Conservation (phyloP, 2,888 invertebrate genomes). For the Microchrysa polita region DNA sequence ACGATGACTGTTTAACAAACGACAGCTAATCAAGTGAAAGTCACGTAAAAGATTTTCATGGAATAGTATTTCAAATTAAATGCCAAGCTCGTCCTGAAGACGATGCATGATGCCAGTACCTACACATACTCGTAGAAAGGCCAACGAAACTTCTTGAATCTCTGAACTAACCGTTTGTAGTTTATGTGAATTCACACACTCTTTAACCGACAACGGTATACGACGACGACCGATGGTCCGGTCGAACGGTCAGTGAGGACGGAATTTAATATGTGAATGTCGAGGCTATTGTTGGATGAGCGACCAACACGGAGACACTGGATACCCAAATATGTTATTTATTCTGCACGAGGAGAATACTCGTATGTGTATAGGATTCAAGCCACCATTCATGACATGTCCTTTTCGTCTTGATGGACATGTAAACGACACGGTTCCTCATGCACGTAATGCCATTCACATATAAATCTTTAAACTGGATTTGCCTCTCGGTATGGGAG, state of each 20-base stretch:
- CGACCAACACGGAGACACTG: neutral
- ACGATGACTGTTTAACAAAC: constrained; percentile 2
- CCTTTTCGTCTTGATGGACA: constrained; percentile 14
- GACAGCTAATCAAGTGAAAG: constrained; percentile 32
- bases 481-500: neutral
- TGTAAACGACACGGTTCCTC: constrained; percentile 13
- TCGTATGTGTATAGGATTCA: neutral
- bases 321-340: constrained; percentile 23
- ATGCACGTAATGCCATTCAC: constrained; percentile 15
- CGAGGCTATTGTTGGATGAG: constrained; percentile 17
- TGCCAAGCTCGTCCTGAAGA: neutral
- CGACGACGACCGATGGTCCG: too few relatives aligned
- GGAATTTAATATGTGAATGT: constrained; percentile 25
- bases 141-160: constrained; percentile 1
- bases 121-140: too few relatives aligned
- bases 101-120: constrained; percentile 10
- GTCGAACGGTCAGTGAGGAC: constrained; percentile 26
- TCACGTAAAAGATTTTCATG: constrained; percentile 33
- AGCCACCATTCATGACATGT: neutral
- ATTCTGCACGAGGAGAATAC: constrained; percentile 15
- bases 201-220: neutral
- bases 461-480: constrained; percentile 36
- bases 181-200: constrained; percentile 27
- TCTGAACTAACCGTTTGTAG: constrained; percentile 28
- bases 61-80: constrained; percentile 38